A percentile compares a stretch with the other conserved stretches of the same genome.
phyloP scores from a whole-genome alignment of 2,888 invertebrate species.

The Embidobia sp. region DNA sequence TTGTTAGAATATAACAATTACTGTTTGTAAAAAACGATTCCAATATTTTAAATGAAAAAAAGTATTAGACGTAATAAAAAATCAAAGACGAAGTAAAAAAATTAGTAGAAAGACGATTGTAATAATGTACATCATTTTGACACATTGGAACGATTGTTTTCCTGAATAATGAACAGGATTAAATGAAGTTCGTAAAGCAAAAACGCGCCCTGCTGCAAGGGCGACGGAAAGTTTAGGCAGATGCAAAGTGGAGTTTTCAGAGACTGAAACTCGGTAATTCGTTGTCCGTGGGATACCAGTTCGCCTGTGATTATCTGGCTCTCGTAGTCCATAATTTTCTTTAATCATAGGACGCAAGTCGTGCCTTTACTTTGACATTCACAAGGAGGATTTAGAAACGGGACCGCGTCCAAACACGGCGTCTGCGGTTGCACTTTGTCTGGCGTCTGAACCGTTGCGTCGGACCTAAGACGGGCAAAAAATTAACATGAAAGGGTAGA shows the following conservation, averaged over 20 bases:
- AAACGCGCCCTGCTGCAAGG: constrained; percentile 19
- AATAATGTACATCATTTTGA: too few species aligned
- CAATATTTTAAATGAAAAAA: too few species aligned
- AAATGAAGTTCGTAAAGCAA: constrained; percentile 35
- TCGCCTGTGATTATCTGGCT: constrained; percentile 78
- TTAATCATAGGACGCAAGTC: constrained; percentile 78
- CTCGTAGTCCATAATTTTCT: constrained; percentile 78
- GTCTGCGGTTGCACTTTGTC: constrained; percentile 32
- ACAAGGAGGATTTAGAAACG: constrained; percentile 54
- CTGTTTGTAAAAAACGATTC: too few species aligned
- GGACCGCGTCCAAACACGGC: constrained; percentile 45
- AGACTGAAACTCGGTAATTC: constrained; percentile 56
- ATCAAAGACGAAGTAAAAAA: background rate
- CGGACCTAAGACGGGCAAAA: constrained; percentile 28
- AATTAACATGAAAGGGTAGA: constrained; percentile 14
- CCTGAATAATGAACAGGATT: constrained; percentile 35
- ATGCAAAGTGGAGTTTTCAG: constrained; percentile 57
- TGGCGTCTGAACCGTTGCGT: constrained; percentile 8
- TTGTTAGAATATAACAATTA: too few species aligned
- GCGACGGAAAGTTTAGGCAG: constrained; percentile 40
- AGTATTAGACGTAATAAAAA: too few species aligned
- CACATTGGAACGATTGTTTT: constrained; percentile 40
- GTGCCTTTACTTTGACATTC: constrained; percentile 72
- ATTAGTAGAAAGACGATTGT: background rate
- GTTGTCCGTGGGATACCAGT: constrained; percentile 54